Base-by-base conservation (phyloP, 2,113 vertebrate genomes). In the Trochalopteron elliotii region DNA sequence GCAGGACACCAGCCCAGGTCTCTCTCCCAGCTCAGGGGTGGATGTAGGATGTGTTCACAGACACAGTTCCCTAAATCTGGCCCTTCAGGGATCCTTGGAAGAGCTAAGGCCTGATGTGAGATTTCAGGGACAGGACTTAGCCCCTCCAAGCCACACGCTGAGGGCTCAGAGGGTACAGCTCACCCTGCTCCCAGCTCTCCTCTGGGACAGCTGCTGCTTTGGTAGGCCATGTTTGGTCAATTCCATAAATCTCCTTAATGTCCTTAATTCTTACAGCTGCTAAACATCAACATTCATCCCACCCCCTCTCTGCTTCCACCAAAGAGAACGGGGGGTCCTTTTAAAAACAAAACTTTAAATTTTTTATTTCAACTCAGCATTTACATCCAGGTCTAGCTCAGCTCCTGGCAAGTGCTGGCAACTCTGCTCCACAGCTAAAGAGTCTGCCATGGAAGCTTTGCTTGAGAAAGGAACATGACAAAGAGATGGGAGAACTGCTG, bases 301-400 rank as follows among this genome's bases (percentile, higher is more conserved):
- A 40, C 27, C 4, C 14, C 15, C 44, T 24, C 72, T 68, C 91
- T 85, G 33, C 70, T 59, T 3, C 56, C n/a, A 53, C 15, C 39
- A 50, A 33, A 89, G 16, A 57, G 8, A 64, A 60, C 12, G 13
- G 12, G n/a, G n/a, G 2, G 27, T 30, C 11, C 15, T 56, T 83
- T 60, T 12, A 35, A 35, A 89, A 89, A 65, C 7, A 71, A 47
- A 35, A 24, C 1, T 25, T 65, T 65, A 1, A 23, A 45, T 49
- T 63, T 87, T 90, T 89, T 70, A 89, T 81, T 94, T 88, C 50
- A 74, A 30, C 31, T 87, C 39, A 19, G 47, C 56, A 64, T 94
- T 74, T 84, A 94, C 68, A 92, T 49, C 82, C 69, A 70, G 47
- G 35, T 22, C 59, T 31, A 55, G 52, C 60, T 81, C 75, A 74